Base-by-base conservation (phyloP, 1,140 invertebrate genomes). In the Hirudo medicinalis region DNA sequence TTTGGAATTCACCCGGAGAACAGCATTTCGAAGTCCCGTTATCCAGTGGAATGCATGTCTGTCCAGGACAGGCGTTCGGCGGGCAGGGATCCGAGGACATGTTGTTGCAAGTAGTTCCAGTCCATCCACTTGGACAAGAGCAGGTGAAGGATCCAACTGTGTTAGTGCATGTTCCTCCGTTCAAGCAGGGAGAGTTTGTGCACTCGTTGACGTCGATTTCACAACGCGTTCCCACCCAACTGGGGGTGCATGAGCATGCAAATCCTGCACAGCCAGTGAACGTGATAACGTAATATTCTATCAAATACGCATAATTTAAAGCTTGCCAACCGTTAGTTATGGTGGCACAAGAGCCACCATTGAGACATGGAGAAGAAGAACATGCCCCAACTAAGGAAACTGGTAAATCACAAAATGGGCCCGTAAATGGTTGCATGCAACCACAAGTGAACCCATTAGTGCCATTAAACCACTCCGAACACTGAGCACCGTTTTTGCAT, bases 311-410 rank as follows among this genome's bases (percentile, higher is more conserved):
- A 63, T 13, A 27, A 25, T 22, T 32, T 25, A 63, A 63, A 25
- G 11, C 13, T 32, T n/a, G 29, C 11, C 57, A 5, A 32, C 22
- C 29, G 57, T 63, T 63, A 63, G 9, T 22, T 11, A 11, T 63
- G 29, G 57, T 1, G 13, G 49, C 29, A 72, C 76, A 76, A 25
- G 57, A 63, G 11, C 72, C 75, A 29, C 72, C 72, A 71, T 76
- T 76, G 20, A 15, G 6, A 67, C 75, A 76, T 15, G 75, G 75
- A 22, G 36, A 54, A 3, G 71, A 63, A 82, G 91, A 88, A 80
- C 93, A 96, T 81, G 94, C 90, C 2, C 40, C 25, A 25, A 53
- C 43, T 77, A 95, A 92, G 20, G 57, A 8, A 32, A 25, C 8
- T 22, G 57, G 57, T 15, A 11, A 13, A 32, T 63, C 29, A 77